Evolutionary conservation across 2,113 vertebrate genomes (phyloP).

Genomic region (Amblyopsis rosae): DNA sequence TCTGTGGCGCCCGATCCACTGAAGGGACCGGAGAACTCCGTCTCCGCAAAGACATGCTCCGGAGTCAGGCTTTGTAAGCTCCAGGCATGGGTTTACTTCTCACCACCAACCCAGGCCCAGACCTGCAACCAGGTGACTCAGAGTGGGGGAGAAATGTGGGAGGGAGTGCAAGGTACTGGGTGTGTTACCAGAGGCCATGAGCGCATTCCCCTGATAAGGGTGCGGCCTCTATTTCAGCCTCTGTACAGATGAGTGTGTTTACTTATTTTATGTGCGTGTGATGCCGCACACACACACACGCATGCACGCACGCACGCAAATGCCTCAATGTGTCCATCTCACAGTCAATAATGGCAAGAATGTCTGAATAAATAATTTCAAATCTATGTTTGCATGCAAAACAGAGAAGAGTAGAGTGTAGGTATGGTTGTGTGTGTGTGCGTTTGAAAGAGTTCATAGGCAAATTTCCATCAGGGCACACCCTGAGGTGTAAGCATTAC

Average conservation of each 20-base stretch:
- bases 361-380: background rate
- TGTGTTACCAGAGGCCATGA: constrained; percentile 64
- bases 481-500: constrained; percentile 47
- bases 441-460: background rate
- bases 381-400: constrained; percentile 20
- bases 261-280: constrained; percentile 16
- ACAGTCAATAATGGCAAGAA: background rate
- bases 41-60: constrained; percentile 8
- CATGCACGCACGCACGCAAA: constrained; percentile 8
- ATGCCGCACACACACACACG: background rate
- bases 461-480: constrained; percentile 46
- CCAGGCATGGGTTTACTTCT: constrained; percentile 39
- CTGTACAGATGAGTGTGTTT: constrained; percentile 47
- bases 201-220: constrained; percentile 59
- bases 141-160: constrained; percentile 25
- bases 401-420: background rate
- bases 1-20: constrained; percentile 1
- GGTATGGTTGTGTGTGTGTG: constrained; percentile 7
- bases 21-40: background rate
- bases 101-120: constrained; percentile 30
- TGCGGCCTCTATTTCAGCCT: constrained; percentile 50
- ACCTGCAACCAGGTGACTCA: constrained; percentile 66
- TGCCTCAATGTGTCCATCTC: too few species aligned
- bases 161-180: constrained; percentile 6
- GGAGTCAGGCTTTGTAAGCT: constrained; percentile 3